Evolutionary conservation across 2,113 vertebrate genomes (phyloP).

Genomic region (Hylia prasina): DNA sequence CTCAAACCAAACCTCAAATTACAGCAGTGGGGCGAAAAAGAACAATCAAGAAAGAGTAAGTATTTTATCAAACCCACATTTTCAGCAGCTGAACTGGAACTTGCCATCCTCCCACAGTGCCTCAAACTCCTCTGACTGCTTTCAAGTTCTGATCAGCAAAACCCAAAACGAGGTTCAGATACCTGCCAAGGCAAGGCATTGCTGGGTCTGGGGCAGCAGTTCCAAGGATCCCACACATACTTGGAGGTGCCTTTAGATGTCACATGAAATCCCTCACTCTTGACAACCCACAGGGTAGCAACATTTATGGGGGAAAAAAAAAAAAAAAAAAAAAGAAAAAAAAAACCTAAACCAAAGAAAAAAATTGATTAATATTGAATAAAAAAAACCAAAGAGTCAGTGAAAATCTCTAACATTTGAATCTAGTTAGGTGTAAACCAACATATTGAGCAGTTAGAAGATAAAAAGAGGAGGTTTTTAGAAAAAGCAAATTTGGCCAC

Average conservation of each 20-base stretch:
- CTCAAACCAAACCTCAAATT: neutral
- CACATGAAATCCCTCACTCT: neutral
- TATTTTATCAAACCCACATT: neutral
- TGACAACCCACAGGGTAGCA: neutral
- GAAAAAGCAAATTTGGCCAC: neutral
- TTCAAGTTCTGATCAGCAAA: neutral
- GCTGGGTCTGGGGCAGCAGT: neutral
- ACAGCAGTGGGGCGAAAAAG: rapidly evolving
- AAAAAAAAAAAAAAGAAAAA: neutral
- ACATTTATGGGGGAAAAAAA: neutral
- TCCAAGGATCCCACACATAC: neutral
- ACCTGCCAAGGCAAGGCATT: neutral
- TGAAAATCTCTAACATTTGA: neutral
- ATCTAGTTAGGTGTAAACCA: neutral
- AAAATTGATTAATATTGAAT: neutral
- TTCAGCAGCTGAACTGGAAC: neutral
- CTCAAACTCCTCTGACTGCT: neutral
- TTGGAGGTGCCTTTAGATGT: neutral
- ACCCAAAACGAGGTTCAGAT: neutral
- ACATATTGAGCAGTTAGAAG: neutral
- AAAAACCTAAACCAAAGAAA: neutral
- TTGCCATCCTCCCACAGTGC: neutral
- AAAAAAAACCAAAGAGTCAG: neutral
- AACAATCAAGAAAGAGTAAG: neutral
- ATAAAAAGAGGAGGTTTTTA: neutral